A percentile compares a stretch with the other conserved stretches of the same genome.
Conservation (phyloP, 2,888 invertebrate genomes). For the Eurytoma californica region DNA sequence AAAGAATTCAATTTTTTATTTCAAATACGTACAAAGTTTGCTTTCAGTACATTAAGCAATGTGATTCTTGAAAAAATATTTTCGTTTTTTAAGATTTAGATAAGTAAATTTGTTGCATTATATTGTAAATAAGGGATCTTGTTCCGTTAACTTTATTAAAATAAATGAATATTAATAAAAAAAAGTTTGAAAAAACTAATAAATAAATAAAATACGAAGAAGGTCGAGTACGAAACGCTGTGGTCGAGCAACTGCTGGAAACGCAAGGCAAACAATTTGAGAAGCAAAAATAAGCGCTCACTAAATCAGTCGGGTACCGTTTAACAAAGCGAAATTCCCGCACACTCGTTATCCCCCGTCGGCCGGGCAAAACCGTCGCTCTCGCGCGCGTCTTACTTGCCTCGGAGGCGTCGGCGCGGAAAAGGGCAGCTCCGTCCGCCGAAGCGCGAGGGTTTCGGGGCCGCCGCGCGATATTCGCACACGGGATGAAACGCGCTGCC, state of each 20-base stretch:
- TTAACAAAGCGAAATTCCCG: not conserved
- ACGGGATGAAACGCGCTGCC: conserved; percentile 66
- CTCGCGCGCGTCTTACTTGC: not conserved
- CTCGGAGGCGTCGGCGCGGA: conserved; percentile 5
- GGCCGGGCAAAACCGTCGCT: not conserved
- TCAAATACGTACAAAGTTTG: too few relatives aligned
- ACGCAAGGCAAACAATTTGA: not conserved
- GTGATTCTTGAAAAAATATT: too few relatives aligned
- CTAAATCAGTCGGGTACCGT: not conserved
- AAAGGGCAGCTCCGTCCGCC: conserved; percentile 18
- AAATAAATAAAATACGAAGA: too few relatives aligned
- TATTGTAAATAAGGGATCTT: too few relatives aligned
- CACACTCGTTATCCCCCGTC: conserved; percentile 11
- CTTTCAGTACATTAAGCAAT: too few relatives aligned
- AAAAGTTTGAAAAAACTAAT: too few relatives aligned
- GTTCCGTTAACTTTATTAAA: too few relatives aligned
- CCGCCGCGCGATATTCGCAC: conserved; percentile 52
- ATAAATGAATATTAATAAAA: too few relatives aligned
- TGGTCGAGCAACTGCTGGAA: not conserved
- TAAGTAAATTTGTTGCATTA: too few relatives aligned
- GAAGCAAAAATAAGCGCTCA: not conserved
- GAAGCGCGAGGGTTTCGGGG: conserved; percentile 16
- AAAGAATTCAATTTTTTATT: too few relatives aligned
- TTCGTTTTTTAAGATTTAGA: too few relatives aligned
- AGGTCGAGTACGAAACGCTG: too few relatives aligned